Base-by-base conservation (phyloP, 2,888 invertebrate species). In the Amphipyra tragopoginis region DNA sequence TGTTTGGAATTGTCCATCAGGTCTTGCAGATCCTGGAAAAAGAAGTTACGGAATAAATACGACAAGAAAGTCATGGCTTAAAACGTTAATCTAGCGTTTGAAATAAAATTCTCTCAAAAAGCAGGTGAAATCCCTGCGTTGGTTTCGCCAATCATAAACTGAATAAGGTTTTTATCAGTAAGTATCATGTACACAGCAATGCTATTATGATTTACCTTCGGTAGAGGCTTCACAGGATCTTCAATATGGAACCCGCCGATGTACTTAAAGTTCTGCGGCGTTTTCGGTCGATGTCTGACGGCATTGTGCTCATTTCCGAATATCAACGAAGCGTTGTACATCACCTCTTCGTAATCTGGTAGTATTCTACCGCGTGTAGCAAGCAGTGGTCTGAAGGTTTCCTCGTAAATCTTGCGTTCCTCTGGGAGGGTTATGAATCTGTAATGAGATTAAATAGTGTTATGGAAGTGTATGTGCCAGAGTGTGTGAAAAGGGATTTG, bases 181-280 rank as follows among this genome's bases (percentile, higher is more conserved):
- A 21, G 21, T 21, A 21, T 21, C 21, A 21, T 21, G 21, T 21
- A 21, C n/a, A n/a, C n/a, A 21, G 21, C 21, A 21, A 10, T 3
- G 26, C 26, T 14, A 4, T 48, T 5, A 1, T 11, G 10, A 29
- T 29, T 10, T 77, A 93, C 92, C 82, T 86, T 77, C 1, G 89
- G 84, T 26, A 92, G 69, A 2, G 89, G 86, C 29, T 85, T 80
- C 0, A 83, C 75, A 5, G 84, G 78, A 0, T 66, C 75, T 1
- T 87, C 78, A 2, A 91, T 88, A 58, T 92, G 90, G 9, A 86
- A 86, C 3, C 92, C 92, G 29, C 83, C 91, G 2, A 91, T 69
- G 2, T 83, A 85, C 62, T 86, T 86, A 47, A 85, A 83, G 64
- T 86, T 87, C 48, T 87, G 86, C 10, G 91, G 86, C 5, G 88